Evolutionary conservation across 1,140 invertebrate species (phyloP).

Genomic region (Archegozetes longisetosus): DNA sequence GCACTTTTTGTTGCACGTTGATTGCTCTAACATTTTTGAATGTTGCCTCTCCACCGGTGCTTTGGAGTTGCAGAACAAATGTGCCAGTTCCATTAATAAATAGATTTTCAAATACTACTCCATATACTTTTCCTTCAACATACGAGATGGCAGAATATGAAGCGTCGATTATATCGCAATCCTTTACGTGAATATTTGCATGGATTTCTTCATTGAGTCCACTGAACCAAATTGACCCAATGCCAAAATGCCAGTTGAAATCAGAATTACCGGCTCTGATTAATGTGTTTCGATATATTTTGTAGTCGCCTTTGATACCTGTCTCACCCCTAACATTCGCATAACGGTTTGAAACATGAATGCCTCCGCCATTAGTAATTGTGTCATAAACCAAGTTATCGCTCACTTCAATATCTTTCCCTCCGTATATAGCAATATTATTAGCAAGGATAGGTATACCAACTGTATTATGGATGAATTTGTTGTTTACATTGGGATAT

Average conservation of each 20-base stretch:
- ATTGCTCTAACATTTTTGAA: neutral
- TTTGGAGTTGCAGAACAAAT: neutral
- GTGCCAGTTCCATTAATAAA: constrained; percentile 2
- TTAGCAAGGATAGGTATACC: neutral
- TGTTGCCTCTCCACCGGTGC: neutral
- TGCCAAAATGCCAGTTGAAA: constrained; percentile 1
- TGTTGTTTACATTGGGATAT: too few species aligned
- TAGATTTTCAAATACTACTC: neutral
- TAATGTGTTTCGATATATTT: neutral
- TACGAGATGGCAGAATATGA: neutral
- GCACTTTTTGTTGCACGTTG: neutral
- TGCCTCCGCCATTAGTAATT: constrained; percentile 5
- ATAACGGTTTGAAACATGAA: constrained; percentile 2
- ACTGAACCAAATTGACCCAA: constrained; percentile 2
- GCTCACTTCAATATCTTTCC: too few species aligned
- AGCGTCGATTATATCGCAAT: constrained; percentile 4
- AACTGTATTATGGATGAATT: neutral
- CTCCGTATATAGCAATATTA: constrained; percentile 7
- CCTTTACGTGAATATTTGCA: constrained; percentile 3
- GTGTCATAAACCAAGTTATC: constrained; percentile 9
- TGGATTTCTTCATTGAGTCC: neutral
- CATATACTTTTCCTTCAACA: neutral
- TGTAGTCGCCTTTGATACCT: neutral
- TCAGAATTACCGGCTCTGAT: neutral
- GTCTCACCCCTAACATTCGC: constrained; percentile 2